phyloP scores from a whole-genome alignment of 2,888 invertebrate genomes.

The Cataglyphis altisquamis region DNA sequence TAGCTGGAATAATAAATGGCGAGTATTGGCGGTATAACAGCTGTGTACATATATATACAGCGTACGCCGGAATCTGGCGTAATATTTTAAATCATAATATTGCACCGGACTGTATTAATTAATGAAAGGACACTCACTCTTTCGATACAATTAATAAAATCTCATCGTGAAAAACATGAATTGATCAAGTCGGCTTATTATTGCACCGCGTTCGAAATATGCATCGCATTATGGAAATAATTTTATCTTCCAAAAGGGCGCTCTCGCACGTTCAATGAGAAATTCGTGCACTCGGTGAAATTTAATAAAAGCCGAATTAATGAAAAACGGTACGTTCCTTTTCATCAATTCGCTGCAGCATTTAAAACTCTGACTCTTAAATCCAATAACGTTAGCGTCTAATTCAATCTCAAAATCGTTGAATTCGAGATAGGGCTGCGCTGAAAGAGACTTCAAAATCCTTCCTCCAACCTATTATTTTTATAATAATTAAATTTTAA shows the following conservation, averaged over 20 bases:
- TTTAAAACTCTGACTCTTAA: constrained; percentile 21
- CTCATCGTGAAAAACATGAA: constrained; percentile 49
- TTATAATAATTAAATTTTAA: constrained; percentile 5
- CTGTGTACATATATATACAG: background rate
- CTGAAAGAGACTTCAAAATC: background rate
- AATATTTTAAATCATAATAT: constrained; percentile 53
- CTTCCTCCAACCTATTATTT: background rate
- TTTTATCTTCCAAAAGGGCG: constrained; percentile 45
- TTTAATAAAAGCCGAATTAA: constrained; percentile 54
- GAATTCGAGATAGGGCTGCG: background rate
- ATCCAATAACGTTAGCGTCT: constrained; percentile 16
- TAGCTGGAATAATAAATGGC: constrained; percentile 47
- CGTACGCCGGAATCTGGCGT: constrained; percentile 19
- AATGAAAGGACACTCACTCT: constrained; percentile 51
- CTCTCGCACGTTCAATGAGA: constrained; percentile 26
- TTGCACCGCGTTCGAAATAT: constrained; percentile 48
- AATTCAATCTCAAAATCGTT: constrained; percentile 30
- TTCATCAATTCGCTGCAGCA: constrained; percentile 39
- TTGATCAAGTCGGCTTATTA: constrained; percentile 50
- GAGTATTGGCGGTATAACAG: constrained; percentile 28
- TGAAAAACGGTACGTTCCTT: constrained; percentile 38
- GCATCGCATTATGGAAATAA: constrained; percentile 47
- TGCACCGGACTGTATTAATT: constrained; percentile 45
- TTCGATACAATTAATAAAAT: constrained; percentile 49
- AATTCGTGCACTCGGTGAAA: constrained; percentile 41